Evolutionary conservation across 2,888 invertebrate species (phyloP), one percentile per base, ranked within the genome.

Genomic region (Coleophora flavipennella): DNA sequence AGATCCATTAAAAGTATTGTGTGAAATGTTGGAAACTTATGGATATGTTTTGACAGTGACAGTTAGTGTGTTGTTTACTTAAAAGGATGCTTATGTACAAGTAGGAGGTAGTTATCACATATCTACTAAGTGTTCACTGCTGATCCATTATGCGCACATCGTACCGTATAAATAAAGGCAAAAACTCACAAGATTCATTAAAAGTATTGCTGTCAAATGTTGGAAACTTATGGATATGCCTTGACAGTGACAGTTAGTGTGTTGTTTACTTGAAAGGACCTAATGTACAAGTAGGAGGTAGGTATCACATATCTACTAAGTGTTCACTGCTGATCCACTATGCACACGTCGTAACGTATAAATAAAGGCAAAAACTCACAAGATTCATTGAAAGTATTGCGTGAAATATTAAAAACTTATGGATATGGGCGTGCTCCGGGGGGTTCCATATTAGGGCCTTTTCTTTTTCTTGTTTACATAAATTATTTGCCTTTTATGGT

Each of bases 341-440:
- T 77, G 78, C 76, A 74, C 73, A 76, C 76, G 75, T 74, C 76
- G 77, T 75, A 76, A 76, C 74, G 68, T 75, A 79, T 77, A 80
- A 79, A 79, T 80, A 79, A 77, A 78, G 74, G 79, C 74, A 80
- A 79, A 79, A 80, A 80, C 79, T 78, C 78, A 71, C 75, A 76
- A 77, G 76, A 78, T 79, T 80, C 79, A 80, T 80, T 80, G 80
- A 78, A 78, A 77, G 78, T 79, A 79, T 80, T 80, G 76, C 76
- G 70, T 53, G 59, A 53, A 59, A 55, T 53, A 66, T 57, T 58
- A 44, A 60, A 49, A 53, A 54, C 42, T 40, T 58, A 48, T 71
- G 70, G 77, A 77, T 57, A 66, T n/a, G n/a, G n/a, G n/a, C n/a
- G n/a, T n/a, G n/a, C n/a, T n/a, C n/a, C n/a, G n/a, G n/a, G n/a